Evolutionary conservation across 2,888 invertebrate species (phyloP), one percentile per base, ranked within the genome.

Genomic region (Chrysolina americana): DNA sequence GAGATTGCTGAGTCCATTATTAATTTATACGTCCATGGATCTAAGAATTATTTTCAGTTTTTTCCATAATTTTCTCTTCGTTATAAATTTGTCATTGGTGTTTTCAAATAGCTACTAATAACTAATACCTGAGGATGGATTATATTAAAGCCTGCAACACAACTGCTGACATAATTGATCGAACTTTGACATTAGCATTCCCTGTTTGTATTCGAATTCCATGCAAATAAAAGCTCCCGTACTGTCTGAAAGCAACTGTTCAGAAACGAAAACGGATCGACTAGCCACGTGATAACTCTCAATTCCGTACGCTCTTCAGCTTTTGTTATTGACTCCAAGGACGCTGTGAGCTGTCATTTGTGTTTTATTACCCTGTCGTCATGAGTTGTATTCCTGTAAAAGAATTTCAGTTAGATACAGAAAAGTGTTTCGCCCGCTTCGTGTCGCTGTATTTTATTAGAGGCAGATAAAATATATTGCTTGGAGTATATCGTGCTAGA

Each of bases 191-290:
- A 48, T 17, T 17, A 53, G 21, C 19, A 53, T 53, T 53, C 53
- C 21, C 17, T 48, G 11, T 21, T 21, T 13, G 53, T 19, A 53
- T 21, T 21, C 19, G 53, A 53, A 53, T 23, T 53, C 53, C 21
- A 21, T 21, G 53, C 21, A 11, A 53, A 21, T 4, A 11, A 53
- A 53, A 21, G 17, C 11, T 53, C 13, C 19, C 36, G 36, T 8
- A 53, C 17, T 21, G 53, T 23, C 21, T 53, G 10, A 53, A 19
- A 13, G 21, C 21, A 53, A 53, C 53, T 21, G 13, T 53, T 72
- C 70, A 65, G 36, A 56, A 68, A 70, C 48, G 68, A 69, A 78
- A 79, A 79, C 78, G 76, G 75, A 79, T 78, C 73, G 76, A 73
- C 70, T 65, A 64, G 68, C 70, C 73, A 76, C 78, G 79, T 75